phyloP scores from a whole-genome alignment of 2,113 vertebrate species.

The Dipodomys stephensi region DNA sequence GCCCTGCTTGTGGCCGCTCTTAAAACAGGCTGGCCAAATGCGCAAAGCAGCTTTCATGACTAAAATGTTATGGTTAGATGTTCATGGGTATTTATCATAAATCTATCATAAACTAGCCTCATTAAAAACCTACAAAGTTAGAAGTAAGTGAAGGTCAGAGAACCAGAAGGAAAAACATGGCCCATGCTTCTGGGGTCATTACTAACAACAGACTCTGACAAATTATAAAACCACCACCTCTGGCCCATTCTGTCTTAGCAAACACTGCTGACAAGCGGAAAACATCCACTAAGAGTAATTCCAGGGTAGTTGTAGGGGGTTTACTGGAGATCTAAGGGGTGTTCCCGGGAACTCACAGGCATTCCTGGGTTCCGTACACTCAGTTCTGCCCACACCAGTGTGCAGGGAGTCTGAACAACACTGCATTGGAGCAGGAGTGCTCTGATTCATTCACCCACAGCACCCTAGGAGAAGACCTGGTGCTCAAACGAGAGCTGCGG shows the following conservation, averaged over 20 bases:
- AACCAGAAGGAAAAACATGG: background rate
- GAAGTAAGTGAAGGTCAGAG: background rate
- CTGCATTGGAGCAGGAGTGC: no score
- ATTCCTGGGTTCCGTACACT: no score
- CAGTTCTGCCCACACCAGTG: no score
- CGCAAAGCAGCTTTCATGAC: background rate
- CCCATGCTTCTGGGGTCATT: background rate
- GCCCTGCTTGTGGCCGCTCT: background rate
- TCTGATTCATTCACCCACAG: no score
- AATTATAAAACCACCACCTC: background rate
- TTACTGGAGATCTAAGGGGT: no score
- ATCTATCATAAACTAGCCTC: background rate
- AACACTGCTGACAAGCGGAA: background rate
- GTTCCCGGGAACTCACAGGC: no score
- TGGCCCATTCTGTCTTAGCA: background rate
- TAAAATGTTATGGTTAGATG: background rate
- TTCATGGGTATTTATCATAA: background rate
- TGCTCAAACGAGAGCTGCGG: accelerated
- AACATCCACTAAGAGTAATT: background rate
- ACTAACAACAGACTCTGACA: background rate
- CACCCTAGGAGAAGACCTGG: background rate
- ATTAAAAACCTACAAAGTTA: background rate
- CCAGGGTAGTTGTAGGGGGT: no score
- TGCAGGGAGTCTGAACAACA: no score
- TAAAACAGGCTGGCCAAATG: background rate